Conservation (phyloP, 2,888 invertebrate species). For the Meiosimyza platycephala region DNA sequence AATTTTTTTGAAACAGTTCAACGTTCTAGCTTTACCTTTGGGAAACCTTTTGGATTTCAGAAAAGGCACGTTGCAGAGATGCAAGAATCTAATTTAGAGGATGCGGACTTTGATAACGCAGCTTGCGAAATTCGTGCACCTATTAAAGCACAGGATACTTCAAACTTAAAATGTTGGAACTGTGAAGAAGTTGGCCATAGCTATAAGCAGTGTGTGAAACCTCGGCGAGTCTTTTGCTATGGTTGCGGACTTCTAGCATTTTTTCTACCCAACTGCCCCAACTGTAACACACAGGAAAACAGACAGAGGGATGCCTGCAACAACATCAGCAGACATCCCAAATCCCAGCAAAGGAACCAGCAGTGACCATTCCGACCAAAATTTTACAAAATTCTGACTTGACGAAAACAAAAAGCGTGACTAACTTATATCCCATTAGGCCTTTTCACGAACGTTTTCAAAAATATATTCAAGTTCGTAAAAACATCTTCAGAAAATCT, state of each 20-base stretch:
- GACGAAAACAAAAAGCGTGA: no score
- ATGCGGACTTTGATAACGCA: not conserved
- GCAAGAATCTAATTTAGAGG: not conserved
- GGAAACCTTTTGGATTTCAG: not conserved
- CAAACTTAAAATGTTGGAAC: conserved; percentile 13
- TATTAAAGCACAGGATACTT: not conserved
- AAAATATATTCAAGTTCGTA: not conserved
- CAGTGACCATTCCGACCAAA: no score
- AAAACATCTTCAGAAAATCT: not conserved
- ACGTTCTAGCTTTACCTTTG: not conserved
- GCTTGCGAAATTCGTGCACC: not conserved
- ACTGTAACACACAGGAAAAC: conserved; percentile 1
- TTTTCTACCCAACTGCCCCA: not conserved
- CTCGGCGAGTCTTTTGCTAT: conserved; percentile 5
- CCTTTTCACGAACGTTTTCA: no score
- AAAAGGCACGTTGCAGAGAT: not conserved
- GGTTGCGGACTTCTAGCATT: conserved; percentile 14
- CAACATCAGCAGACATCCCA: not conserved
- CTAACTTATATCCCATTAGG: no score
- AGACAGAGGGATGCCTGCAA: conserved; percentile 2
- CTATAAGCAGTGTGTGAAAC: conserved; percentile 1
- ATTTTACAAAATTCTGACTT: no score
- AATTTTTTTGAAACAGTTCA: conserved; percentile 2
- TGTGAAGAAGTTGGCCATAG: conserved; percentile 3
- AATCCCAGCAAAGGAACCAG: no score